Evolutionary conservation across 2,797 vertebrate species (phyloP).

Genomic region (Kryptolebias ocellatus): DNA sequence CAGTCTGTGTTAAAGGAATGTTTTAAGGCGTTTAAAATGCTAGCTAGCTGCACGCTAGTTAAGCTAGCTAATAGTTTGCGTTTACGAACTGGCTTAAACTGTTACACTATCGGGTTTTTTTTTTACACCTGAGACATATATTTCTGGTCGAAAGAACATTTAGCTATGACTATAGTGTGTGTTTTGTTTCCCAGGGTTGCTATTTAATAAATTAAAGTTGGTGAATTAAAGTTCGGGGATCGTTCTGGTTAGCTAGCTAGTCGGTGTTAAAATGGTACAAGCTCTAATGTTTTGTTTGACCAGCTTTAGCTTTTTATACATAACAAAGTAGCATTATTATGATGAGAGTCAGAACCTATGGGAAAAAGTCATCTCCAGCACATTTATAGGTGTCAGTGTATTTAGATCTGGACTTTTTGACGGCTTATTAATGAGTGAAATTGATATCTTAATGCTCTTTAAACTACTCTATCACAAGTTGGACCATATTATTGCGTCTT

Average conservation of each 20-base stretch:
- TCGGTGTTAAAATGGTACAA: neutral
- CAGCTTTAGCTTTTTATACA: neutral
- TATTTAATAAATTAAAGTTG: too few species aligned
- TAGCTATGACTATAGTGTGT: neutral
- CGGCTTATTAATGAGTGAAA: too few species aligned
- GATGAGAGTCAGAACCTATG: too few species aligned
- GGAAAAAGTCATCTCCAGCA: too few species aligned
- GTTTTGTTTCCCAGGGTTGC: too few species aligned
- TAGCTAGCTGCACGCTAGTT: conserved; percentile 37
- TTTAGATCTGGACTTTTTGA: too few species aligned
- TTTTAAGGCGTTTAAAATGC: neutral
- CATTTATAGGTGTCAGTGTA: too few species aligned
- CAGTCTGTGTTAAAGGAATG: neutral
- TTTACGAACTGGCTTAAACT: neutral
- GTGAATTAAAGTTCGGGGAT: too few species aligned
- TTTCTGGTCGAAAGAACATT: neutral
- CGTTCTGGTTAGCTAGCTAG: neutral
- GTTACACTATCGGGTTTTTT: neutral
- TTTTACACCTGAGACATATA: neutral
- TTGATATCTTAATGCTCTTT: too few species aligned
- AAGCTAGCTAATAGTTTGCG: conserved; percentile 41
- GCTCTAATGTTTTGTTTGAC: neutral
- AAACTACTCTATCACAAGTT: too few species aligned
- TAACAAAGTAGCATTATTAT: too few species aligned
- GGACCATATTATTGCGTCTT: too few species aligned